phyloP scores from a whole-genome alignment of 35 echinoderm and acorn worm species.

The Heliocidaris tuberculata region DNA sequence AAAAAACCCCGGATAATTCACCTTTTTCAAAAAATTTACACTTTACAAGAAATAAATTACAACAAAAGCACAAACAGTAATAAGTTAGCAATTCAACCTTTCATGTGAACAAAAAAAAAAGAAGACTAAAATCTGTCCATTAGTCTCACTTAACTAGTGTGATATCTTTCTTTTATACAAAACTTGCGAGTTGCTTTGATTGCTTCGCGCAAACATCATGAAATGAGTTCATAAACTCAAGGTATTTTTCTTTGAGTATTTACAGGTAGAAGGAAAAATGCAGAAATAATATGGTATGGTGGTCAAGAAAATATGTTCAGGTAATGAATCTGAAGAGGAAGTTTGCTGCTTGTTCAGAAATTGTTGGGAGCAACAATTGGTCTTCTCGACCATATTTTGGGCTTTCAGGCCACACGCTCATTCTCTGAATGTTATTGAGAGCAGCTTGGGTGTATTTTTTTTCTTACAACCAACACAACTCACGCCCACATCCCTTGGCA shows the following conservation, averaged over 20 bases:
- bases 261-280: conserved; percentile 11
- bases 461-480: background rate
- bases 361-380: background rate
- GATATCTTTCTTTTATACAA: conserved; percentile 36
- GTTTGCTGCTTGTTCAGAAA: background rate
- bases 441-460: no score
- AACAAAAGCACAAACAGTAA: conserved; percentile 39
- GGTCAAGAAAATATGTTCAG: background rate
- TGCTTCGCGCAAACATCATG: conserved; percentile 21
- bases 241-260: conserved; percentile 25
- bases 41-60: conserved; percentile 43
- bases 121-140: background rate
- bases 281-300: background rate
- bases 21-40: conserved; percentile 20
- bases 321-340: background rate
- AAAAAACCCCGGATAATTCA: background rate
- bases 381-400: no score
- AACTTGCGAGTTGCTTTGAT: conserved; percentile 27
- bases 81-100: conserved; percentile 31
- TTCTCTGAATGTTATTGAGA: no score
- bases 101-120: background rate
- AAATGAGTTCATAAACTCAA: conserved; percentile 21
- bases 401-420: no score
- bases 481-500: background rate
- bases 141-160: background rate